Evolutionary conservation across 92 coral and sea anemone species (phyloP).

Genomic region (Ricordea florida): DNA sequence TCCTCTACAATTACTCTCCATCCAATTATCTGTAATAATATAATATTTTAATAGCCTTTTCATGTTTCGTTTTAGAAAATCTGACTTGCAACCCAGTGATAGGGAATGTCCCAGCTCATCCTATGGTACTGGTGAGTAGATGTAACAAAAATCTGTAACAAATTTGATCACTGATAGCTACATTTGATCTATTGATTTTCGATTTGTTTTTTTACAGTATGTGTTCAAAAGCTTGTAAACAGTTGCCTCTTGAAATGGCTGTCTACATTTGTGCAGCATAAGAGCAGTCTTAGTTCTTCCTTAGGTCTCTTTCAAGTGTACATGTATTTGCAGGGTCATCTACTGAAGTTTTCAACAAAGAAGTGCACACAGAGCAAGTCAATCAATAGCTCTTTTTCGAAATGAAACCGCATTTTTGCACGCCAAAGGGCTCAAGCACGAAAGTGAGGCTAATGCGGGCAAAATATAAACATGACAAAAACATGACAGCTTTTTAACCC

Average conservation of each 20-base stretch:
- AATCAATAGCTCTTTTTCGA: no score
- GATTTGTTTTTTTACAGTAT: no score
- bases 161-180: neutral
- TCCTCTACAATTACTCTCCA: conserved; percentile 14
- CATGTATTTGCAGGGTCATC: conserved; percentile 6
- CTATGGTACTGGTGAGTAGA: conserved; percentile 3
- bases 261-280: neutral
- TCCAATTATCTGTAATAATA: conserved; percentile 4
- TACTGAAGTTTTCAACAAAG: neutral
- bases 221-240: no score
- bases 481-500: no score
- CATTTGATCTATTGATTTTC: neutral
- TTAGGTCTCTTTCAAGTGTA: conserved; percentile 3
- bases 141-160: neutral
- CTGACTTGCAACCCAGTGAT: neutral
- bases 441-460: no score
- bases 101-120: neutral
- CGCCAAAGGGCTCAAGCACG: no score
- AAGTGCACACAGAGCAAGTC: neutral
- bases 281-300: conserved; percentile 3
- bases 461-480: no score
- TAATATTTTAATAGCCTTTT: neutral
- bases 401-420: no score
- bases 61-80: neutral
- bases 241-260: neutral